Percentiles rank a stretch among this genome's conserved stretches.
Conservation (phyloP, 2,888 invertebrate genomes). For the Slavum lentiscoides region DNA sequence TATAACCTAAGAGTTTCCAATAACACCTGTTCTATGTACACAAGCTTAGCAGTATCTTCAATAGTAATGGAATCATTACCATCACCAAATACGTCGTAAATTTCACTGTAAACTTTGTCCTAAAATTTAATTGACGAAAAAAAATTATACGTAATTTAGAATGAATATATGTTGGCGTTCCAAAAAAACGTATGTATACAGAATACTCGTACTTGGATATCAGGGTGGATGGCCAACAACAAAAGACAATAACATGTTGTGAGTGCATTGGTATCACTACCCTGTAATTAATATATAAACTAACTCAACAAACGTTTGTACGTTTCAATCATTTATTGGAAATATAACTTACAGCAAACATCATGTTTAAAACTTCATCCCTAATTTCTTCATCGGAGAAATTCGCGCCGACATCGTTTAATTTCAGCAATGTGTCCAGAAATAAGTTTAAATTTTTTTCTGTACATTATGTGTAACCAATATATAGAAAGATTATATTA, state of each 20-base stretch:
- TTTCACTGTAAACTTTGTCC: conserved; percentile 56
- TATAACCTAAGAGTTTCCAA: conserved; percentile 55
- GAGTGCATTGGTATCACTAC: conserved; percentile 58
- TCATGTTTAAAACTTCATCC: conserved; percentile 55
- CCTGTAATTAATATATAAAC: conserved; percentile 55
- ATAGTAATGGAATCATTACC: conserved; percentile 59
- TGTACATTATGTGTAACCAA: too few species aligned
- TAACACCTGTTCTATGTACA: conserved; percentile 55
- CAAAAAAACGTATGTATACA: neutral
- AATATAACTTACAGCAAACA: conserved; percentile 55
- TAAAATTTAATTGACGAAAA: conserved; percentile 9
- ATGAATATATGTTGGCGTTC: neutral
- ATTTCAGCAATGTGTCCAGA: conserved; percentile 55
- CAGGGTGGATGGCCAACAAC: conserved; percentile 57
- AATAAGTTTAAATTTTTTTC: conserved; percentile 17
- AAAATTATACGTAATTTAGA: neutral
- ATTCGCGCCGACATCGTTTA: conserved; percentile 54
- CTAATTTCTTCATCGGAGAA: conserved; percentile 55
- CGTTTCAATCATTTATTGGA: neutral
- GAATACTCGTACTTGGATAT: conserved; percentile 57
- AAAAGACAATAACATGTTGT: conserved; percentile 57
- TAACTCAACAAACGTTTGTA: neutral
- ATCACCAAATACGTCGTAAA: conserved; percentile 55
- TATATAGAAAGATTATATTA: too few species aligned
- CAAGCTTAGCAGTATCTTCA: conserved; percentile 60